A percentile compares a stretch with the other conserved stretches of the same genome.
These are phyloP conservation scores for Muscicapa striata DNA, from an alignment of 2,797 vertebrate genomes.

Conservation along the genomic window DNA sequence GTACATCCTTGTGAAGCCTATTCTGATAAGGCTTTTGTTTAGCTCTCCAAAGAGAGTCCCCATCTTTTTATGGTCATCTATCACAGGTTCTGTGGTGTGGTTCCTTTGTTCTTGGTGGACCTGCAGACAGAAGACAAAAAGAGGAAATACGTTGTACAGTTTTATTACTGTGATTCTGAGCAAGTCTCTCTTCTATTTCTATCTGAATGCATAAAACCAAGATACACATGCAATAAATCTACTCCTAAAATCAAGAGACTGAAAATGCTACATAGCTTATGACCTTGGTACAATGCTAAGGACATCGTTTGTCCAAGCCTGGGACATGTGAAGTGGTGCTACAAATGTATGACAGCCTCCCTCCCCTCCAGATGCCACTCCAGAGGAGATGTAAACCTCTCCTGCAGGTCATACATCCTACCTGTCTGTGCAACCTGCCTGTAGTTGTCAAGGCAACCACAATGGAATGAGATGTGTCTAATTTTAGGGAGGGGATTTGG, in stretches of 20 bases:
- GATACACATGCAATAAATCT: neutral
- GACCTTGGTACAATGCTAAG: rapidly evolving
- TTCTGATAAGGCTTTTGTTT: slow-evolving; percentile 89
- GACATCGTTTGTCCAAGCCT: neutral
- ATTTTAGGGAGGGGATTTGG: neutral
- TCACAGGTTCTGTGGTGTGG: slow-evolving; percentile 58
- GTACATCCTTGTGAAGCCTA: slow-evolving; percentile 94
- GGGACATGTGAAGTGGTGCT: neutral
- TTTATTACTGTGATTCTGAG: neutral
- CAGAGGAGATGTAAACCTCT: neutral
- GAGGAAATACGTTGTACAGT: neutral
- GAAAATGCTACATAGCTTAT: neutral
- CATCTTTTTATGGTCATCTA: slow-evolving; percentile 93
- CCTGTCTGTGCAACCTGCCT: neutral
- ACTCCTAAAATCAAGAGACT: neutral
- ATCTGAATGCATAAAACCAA: neutral
- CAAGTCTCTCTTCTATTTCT: neutral
- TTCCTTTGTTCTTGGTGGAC: slow-evolving; percentile 67
- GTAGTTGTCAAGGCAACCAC: neutral
- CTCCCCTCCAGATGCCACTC: neutral
- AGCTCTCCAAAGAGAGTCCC: slow-evolving; percentile 95
- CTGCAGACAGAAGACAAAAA: slow-evolving; percentile 11
- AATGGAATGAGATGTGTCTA: neutral
- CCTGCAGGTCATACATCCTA: neutral
- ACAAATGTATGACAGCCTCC: neutral